Base-by-base conservation (phyloP, 1,140 invertebrate genomes). In the Dysdera silvatica region DNA sequence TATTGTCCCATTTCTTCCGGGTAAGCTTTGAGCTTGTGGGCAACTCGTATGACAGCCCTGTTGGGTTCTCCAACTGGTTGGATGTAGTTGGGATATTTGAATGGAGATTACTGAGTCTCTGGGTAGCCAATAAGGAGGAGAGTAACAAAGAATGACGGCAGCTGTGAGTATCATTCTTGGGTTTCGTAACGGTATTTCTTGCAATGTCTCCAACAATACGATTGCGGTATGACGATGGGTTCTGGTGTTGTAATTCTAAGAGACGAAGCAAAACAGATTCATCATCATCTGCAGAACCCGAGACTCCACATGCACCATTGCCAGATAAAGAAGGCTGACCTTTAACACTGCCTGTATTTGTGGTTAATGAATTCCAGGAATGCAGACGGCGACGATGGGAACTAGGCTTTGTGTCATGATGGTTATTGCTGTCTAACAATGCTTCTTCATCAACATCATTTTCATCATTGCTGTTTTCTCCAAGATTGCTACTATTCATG, bases 371-470 rank as follows among this genome's bases (percentile, higher is more conserved):
- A 47, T 43, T 61, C 63, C 49, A 64, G 23, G 48, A 58, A 53
- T 58, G 62, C 3, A 61, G 41, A 8, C 51, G 40, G 16, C 67
- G 66, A 28, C 57, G 66, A 2, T 53, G 41, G 37, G 66, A 57
- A 23, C 4, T 52, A 35, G 24, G 62, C 61, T 55, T 67, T 35
- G 35, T 59, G 52, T 49, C 67, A 58, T 81, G 79, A 70, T 86
- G 85, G 72, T 87, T 85, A 74, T 87, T 87, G 73, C 87, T 85
- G 65, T 73, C 69, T 72, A 84, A 88, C 84, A 90, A 88, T 2
- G 87, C 87, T 78, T 90, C 87, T 68, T 89, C 85, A 71, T 88
- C 86, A 4, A 88, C 83, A 70, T 88, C 87, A 74, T 88, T 89
- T 73, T 88, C 86, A 68, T 88, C 87, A 71, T 85, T 85, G 28